These are phyloP conservation scores for Ceuthmochares aereus DNA, from an alignment of 2,113 vertebrate species.

Conservation along the genomic window DNA sequence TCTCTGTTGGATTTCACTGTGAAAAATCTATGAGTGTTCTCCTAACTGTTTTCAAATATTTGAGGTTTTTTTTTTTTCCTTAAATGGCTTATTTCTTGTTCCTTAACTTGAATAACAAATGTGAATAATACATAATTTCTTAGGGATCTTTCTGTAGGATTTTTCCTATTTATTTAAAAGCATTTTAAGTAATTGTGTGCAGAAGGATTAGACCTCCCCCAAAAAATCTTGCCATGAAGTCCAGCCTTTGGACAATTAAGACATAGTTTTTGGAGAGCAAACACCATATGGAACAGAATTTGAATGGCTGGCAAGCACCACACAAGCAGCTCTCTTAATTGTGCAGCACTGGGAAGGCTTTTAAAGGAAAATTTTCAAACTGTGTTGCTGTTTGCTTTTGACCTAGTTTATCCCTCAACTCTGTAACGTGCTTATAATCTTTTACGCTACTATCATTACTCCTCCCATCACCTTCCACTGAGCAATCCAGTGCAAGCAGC, in stretches of 20 bases:
- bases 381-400: neutral
- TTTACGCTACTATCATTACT: neutral
- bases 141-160: neutral
- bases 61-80: neutral
- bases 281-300: neutral
- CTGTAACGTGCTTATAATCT: neutral
- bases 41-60: neutral
- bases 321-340: neutral
- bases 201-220: neutral
- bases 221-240: neutral
- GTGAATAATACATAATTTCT: neutral
- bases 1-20: neutral
- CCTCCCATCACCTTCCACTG: neutral
- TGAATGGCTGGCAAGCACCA: neutral
- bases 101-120: neutral
- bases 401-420: neutral
- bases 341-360: neutral
- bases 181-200: neutral
- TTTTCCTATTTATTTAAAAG: neutral
- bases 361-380: neutral
- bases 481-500: neutral
- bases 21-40: neutral
- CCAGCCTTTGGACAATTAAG: neutral
- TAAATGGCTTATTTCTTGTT: neutral
- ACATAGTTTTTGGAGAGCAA: neutral